Evolutionary conservation across 2,113 vertebrate genomes (phyloP).

Genomic region (Salvelinus alpinus): DNA sequence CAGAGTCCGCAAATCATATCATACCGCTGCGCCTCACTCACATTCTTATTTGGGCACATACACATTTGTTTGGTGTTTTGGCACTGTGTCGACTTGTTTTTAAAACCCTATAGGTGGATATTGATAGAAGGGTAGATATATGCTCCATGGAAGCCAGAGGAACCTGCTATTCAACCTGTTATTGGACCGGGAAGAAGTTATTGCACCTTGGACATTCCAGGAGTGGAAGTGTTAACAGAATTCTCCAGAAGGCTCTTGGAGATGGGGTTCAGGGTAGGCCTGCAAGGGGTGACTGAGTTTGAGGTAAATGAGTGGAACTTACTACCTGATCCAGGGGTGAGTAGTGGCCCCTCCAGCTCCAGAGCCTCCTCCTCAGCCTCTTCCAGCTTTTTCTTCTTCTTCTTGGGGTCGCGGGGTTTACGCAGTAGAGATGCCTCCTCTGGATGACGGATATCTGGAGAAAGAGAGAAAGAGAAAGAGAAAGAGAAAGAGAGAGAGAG

Average conservation of each 20-base stretch:
- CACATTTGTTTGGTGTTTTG: constrained; percentile 38
- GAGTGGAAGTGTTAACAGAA: too few species aligned
- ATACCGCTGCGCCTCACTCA: constrained; percentile 49
- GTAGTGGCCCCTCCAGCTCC: constrained; percentile 90
- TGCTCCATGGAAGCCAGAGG: neutral
- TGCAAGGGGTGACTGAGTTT: neutral
- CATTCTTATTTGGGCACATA: constrained; percentile 66
- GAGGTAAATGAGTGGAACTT: neutral
- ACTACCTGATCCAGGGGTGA: constrained; percentile 93
- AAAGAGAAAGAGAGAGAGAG: neutral
- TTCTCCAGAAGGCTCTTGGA: too few species aligned
- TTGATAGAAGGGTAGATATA: constrained; percentile 11
- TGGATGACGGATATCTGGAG: constrained; percentile 93
- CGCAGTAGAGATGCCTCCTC: constrained; percentile 96
- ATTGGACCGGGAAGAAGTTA: constrained; percentile 16
- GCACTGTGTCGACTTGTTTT: constrained; percentile 22
- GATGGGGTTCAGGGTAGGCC: neutral
- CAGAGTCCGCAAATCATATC: constrained; percentile 55
- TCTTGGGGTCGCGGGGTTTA: constrained; percentile 95
- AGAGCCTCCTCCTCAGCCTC: constrained; percentile 89
- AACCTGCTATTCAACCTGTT: constrained; percentile 60
- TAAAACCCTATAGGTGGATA: neutral
- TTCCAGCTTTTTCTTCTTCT: constrained; percentile 99
- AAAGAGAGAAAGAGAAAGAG: neutral
- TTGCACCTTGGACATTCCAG: constrained; percentile 5